Conservation (phyloP, 1,140 invertebrate genomes). For the Aethina tumida region DNA sequence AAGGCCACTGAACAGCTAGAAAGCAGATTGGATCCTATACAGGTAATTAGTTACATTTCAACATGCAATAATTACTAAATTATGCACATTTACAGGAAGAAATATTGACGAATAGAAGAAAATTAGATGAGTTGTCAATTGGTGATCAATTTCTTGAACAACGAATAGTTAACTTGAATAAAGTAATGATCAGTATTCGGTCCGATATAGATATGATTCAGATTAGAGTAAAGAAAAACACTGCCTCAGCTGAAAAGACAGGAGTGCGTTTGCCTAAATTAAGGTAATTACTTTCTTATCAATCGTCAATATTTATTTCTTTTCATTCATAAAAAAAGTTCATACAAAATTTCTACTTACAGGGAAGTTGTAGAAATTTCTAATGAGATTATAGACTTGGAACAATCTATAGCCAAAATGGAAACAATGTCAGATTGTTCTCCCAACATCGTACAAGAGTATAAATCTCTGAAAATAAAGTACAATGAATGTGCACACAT, state of each 20-base stretch:
- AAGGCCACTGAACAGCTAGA: constrained; percentile 30
- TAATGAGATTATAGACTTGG: constrained; percentile 19
- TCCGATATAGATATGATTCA: constrained; percentile 16
- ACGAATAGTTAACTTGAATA: too few species aligned
- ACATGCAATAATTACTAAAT: background rate
- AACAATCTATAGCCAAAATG: constrained; percentile 18
- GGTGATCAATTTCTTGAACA: constrained; percentile 22
- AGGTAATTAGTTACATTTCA: constrained; percentile 12
- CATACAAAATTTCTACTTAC: constrained; percentile 5
- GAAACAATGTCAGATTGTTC: constrained; percentile 19
- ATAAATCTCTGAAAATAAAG: constrained; percentile 17
- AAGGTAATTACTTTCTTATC: too few species aligned
- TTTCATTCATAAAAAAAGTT: constrained; percentile 3
- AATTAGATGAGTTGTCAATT: constrained; percentile 26
- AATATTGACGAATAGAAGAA: constrained; percentile 28
- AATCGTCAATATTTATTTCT: too few species aligned
- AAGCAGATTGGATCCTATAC: constrained; percentile 31
- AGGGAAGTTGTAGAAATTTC: constrained; percentile 16
- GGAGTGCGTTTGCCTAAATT: constrained; percentile 19
- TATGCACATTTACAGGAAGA: constrained; percentile 30
- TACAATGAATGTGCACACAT: constrained; percentile 11
- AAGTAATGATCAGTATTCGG: too few species aligned
- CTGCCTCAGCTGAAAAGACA: constrained; percentile 16
- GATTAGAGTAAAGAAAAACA: constrained; percentile 10
- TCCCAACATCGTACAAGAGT: constrained; percentile 15